These are phyloP conservation scores for Telenomus remus DNA, from an alignment of 1,140 invertebrate genomes.

Conservation along the genomic window DNA sequence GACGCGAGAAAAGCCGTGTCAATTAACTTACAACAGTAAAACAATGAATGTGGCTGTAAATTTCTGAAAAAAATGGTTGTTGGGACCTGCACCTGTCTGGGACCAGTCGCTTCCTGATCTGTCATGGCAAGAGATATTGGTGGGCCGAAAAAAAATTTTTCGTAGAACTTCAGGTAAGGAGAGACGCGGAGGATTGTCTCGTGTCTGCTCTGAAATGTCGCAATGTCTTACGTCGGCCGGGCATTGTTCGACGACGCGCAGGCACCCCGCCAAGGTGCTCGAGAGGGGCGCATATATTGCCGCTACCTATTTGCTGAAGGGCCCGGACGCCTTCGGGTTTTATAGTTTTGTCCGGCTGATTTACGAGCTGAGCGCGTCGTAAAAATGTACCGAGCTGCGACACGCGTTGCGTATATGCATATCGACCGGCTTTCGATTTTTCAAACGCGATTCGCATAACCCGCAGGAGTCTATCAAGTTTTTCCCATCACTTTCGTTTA, in stretches of 20 bases:
- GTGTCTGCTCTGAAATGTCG: slow-evolving; percentile 66
- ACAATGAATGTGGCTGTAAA: slow-evolving; percentile 32
- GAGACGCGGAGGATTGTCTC: slow-evolving; percentile 26
- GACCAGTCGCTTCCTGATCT: slow-evolving; percentile 48
- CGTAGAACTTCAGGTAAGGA: slow-evolving; percentile 42
- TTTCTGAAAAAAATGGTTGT: slow-evolving; percentile 12
- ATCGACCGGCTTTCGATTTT: slow-evolving; percentile 18
- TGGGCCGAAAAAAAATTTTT: slow-evolving; percentile 12
- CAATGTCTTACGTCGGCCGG: slow-evolving; percentile 65
- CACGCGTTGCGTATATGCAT: slow-evolving; percentile 45
- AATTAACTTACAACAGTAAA: slow-evolving; percentile 36
- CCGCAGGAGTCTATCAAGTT: background rate
- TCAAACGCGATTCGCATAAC: slow-evolving; percentile 13
- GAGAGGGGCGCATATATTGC: slow-evolving; percentile 33
- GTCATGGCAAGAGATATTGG: slow-evolving; percentile 34
- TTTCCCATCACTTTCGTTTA: slow-evolving; percentile 12
- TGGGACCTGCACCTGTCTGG: slow-evolving; percentile 34
- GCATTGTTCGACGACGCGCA: slow-evolving; percentile 45
- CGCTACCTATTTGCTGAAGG: slow-evolving; percentile 40
- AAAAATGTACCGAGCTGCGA: slow-evolving; percentile 52
- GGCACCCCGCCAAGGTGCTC: slow-evolving; percentile 61
- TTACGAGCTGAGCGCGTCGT: slow-evolving; percentile 61
- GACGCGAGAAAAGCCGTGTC: background rate
- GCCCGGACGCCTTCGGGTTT: slow-evolving; percentile 47
- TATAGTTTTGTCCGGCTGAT: slow-evolving; percentile 66